Conservation (phyloP, 1,140 invertebrate species). For the Caenorhabditis latens region DNA sequence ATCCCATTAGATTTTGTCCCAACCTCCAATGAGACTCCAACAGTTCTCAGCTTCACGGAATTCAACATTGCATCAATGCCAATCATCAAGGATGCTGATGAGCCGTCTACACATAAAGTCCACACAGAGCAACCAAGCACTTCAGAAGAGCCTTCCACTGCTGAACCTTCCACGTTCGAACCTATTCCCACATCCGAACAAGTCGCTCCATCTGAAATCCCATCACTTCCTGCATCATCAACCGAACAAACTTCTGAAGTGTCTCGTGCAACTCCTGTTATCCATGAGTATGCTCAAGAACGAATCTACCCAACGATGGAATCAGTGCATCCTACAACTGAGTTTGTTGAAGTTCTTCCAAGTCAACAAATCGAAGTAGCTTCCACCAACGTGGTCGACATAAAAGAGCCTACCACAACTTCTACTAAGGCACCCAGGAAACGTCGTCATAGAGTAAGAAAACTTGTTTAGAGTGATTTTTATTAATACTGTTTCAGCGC, state of each 20-base stretch:
- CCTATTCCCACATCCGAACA: background rate
- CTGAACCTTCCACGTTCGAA: background rate
- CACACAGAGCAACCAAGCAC: background rate
- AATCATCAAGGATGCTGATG: conserved; percentile 20
- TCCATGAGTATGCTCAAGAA: background rate
- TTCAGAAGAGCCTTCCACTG: background rate
- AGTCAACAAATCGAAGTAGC: conserved; percentile 41
- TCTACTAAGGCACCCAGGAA: background rate
- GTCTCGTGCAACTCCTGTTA: background rate
- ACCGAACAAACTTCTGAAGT: conserved; percentile 24
- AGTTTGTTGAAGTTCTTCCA: conserved; percentile 21
- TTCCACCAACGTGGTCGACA: background rate
- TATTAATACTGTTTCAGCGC: background rate
- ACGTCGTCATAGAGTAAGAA: conserved; percentile 19
- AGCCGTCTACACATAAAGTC: background rate
- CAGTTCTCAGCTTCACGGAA: background rate
- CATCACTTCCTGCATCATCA: background rate
- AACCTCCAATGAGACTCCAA: background rate
- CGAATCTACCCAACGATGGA: background rate
- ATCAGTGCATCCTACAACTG: background rate
- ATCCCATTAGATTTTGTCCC: background rate
- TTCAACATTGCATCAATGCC: conserved; percentile 30
- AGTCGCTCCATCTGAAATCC: background rate
- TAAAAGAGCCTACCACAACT: background rate
- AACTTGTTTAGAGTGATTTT: background rate